Evolutionary conservation across 2,888 invertebrate genomes (phyloP).

Genomic region (Phyllotreta striolata): DNA sequence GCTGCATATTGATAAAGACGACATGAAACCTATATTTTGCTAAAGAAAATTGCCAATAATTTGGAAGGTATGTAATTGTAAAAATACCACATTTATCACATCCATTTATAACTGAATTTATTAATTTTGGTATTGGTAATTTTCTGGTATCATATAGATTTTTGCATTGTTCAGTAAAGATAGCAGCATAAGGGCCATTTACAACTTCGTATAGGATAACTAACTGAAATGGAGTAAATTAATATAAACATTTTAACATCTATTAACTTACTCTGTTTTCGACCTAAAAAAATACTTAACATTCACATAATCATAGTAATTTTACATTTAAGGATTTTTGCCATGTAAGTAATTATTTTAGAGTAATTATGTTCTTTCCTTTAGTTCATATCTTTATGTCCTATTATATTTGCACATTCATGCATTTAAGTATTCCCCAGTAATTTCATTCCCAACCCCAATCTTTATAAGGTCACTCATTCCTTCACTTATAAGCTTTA

Average conservation of each 20-base stretch:
- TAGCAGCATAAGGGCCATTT: not conserved
- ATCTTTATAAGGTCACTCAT: no score
- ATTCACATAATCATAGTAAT: constrained; percentile 3
- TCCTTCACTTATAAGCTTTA: no score
- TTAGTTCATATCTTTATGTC: no score
- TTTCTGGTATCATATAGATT: constrained; percentile 8
- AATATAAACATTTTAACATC: not conserved
- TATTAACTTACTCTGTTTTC: constrained; percentile 2
- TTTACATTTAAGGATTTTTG: no score
- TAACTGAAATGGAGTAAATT: constrained; percentile 8
- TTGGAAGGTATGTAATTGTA: constrained; percentile 11
- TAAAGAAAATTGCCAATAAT: constrained; percentile 13
- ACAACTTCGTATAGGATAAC: constrained; percentile 7
- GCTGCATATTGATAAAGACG: constrained; percentile 7
- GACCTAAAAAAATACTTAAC: constrained; percentile 2
- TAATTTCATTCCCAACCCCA: no score
- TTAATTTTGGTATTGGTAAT: constrained; percentile 10
- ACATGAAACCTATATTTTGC: constrained; percentile 4
- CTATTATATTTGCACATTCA: no score
- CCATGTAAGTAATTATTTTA: no score
- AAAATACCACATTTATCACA: no score
- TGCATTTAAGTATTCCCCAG: no score
- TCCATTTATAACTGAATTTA: not conserved
- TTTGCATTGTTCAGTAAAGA: constrained; percentile 2
- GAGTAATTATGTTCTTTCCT: no score